A percentile compares a stretch with the other conserved stretches of the same genome.
Evolutionary conservation across 2,113 vertebrate genomes (phyloP).

Genomic region (Miniopterus natalensis): DNA sequence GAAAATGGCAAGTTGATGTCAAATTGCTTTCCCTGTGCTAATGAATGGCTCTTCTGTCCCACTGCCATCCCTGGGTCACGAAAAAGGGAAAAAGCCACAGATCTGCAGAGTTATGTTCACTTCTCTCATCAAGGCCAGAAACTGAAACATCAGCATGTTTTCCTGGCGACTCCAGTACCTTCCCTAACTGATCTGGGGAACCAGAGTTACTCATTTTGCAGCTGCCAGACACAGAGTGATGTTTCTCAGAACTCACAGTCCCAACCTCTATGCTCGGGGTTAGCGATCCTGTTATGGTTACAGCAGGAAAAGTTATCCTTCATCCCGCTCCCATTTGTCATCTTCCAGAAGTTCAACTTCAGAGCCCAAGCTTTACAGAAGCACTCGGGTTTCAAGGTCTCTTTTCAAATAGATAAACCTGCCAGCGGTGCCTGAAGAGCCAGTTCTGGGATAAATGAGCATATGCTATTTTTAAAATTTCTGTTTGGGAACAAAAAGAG

Average conservation of each 20-base stretch:
- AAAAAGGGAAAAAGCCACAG: neutral
- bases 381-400: neutral
- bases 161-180: neutral
- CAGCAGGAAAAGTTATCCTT: neutral
- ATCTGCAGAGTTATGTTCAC: neutral
- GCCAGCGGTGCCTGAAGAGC: neutral
- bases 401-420: conserved; percentile 41
- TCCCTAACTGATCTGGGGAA: neutral
- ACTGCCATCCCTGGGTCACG: neutral
- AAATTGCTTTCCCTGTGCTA: neutral
- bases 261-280: neutral
- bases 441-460: conserved; percentile 18
- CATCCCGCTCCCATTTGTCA: neutral
- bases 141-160: neutral
- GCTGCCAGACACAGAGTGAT: neutral
- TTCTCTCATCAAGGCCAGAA: neutral
- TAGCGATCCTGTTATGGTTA: neutral
- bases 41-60: neutral
- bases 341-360: neutral
- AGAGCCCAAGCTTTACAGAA: neutral
- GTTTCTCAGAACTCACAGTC: neutral
- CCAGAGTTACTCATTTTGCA: neutral
- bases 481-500: neutral
- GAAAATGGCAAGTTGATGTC: neutral
- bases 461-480: neutral